These are phyloP conservation scores for Gryllus bimaculatus DNA, from an alignment of 1,140 invertebrate genomes.

Conservation along the genomic window DNA sequence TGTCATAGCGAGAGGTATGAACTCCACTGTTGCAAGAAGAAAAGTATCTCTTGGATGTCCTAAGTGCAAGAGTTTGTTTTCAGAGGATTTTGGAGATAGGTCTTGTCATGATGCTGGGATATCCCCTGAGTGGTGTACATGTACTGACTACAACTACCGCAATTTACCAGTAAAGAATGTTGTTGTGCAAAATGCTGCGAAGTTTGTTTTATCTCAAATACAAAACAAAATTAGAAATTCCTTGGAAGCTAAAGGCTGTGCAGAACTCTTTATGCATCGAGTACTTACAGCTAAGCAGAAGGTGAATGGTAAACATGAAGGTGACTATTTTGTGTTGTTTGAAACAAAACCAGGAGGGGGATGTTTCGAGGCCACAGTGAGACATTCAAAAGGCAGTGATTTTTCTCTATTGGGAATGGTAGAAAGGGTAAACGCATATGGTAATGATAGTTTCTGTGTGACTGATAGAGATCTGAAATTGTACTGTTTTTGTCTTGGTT, in stretches of 20 bases:
- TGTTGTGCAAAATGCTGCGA: slow-evolving; percentile 32
- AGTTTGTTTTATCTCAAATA: slow-evolving; percentile 31
- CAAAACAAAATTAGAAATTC: slow-evolving; percentile 29
- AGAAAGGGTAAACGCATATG: slow-evolving; percentile 51
- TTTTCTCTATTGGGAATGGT: slow-evolving; percentile 38
- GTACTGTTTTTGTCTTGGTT: slow-evolving; percentile 39
- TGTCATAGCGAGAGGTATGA: no score
- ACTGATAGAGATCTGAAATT: slow-evolving; percentile 41
- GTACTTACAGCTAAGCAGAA: slow-evolving; percentile 36
- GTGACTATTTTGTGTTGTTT: slow-evolving; percentile 40
- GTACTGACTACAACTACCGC: slow-evolving; percentile 43
- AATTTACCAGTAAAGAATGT: slow-evolving; percentile 29
- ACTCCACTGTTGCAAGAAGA: slow-evolving; percentile 31
- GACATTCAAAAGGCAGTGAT: background rate
- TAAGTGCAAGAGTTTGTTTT: slow-evolving; percentile 56
- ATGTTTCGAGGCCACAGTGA: slow-evolving; percentile 48
- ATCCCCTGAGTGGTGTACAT: slow-evolving; percentile 68
- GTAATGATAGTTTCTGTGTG: slow-evolving; percentile 41
- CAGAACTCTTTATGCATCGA: slow-evolving; percentile 38
- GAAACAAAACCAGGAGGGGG: slow-evolving; percentile 44
- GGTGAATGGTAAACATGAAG: slow-evolving; percentile 24
- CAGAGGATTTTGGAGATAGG: slow-evolving; percentile 48
- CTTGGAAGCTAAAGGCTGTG: slow-evolving; percentile 29
- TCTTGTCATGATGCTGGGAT: slow-evolving; percentile 63
- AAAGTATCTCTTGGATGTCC: slow-evolving; percentile 43